Conservation (phyloP, 2,113 vertebrate species). For the Saiga tatarica region DNA sequence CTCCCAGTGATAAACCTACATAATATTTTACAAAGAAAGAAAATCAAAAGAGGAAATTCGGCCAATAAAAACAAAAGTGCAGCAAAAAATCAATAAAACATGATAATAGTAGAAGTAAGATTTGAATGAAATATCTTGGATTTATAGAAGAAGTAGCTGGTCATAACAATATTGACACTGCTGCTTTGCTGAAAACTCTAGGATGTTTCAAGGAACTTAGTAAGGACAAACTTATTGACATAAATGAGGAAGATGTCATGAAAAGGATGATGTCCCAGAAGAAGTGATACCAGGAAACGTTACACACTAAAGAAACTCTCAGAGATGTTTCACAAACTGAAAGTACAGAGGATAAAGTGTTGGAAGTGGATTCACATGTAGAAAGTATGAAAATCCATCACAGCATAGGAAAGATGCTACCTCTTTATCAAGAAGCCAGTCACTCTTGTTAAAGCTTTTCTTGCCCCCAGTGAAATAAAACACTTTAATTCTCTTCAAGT, state of each 20-base stretch:
- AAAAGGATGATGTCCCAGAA: background rate
- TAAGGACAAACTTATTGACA: background rate
- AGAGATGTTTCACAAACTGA: background rate
- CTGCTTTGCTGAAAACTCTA: background rate
- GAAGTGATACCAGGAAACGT: background rate
- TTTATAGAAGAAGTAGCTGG: background rate
- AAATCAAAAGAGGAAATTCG: background rate
- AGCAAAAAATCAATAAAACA: background rate
- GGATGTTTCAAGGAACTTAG: background rate
- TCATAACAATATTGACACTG: background rate
- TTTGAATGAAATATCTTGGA: background rate
- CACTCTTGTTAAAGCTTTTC: background rate
- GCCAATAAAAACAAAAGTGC: background rate
- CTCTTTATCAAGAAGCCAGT: background rate
- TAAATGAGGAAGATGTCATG: background rate
- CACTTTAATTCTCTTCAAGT: background rate
- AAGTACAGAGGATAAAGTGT: background rate
- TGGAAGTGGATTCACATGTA: background rate
- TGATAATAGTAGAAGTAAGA: background rate
- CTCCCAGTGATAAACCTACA: background rate
- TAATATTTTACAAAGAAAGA: background rate
- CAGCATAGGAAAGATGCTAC: background rate
- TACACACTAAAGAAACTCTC: background rate
- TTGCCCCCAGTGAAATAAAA: background rate
- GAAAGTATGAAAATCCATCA: background rate